Conservation (phyloP, 2,888 invertebrate genomes). For the Tetragnatha montana region DNA sequence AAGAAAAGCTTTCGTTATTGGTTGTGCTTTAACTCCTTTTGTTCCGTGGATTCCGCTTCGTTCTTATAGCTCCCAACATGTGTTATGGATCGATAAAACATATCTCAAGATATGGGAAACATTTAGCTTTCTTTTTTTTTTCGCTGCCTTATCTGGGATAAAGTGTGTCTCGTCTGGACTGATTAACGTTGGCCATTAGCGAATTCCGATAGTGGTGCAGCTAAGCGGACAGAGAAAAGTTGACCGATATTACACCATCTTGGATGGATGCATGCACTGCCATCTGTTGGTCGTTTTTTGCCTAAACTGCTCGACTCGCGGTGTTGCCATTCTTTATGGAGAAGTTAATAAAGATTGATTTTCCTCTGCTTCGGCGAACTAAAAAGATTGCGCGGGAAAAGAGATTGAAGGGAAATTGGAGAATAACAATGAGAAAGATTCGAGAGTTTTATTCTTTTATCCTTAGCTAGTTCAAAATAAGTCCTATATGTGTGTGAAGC, state of each 20-base stretch:
- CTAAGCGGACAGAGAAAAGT: slow-evolving; percentile 48
- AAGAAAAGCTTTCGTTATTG: slow-evolving; percentile 11
- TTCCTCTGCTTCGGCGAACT: slow-evolving; percentile 16
- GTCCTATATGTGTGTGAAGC: neutral
- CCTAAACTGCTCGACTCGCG: slow-evolving; percentile 26
- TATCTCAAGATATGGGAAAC: slow-evolving; percentile 63
- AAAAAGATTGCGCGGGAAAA: slow-evolving; percentile 12
- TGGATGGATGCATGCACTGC: slow-evolving; percentile 21
- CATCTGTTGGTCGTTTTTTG: slow-evolving; percentile 59
- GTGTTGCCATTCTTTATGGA: slow-evolving; percentile 15
- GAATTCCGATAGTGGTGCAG: slow-evolving; percentile 62
- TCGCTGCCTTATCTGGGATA: slow-evolving; percentile 51
- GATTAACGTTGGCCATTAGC: slow-evolving; percentile 64
- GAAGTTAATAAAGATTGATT: slow-evolving; percentile 55
- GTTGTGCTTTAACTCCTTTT: slow-evolving; percentile 5
- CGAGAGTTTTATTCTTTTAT: neutral
- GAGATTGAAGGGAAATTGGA: neutral
- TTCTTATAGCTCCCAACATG: slow-evolving; percentile 40
- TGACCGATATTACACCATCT: slow-evolving; percentile 52
- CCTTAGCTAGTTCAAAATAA: neutral
- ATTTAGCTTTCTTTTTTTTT: slow-evolving; percentile 53
- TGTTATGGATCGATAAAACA: slow-evolving; percentile 60
- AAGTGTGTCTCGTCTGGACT: slow-evolving; percentile 51
- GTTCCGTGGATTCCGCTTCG: slow-evolving; percentile 12
- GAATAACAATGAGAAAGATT: neutral